Evolutionary conservation across 2,888 invertebrate species (phyloP).

Genomic region (Drosophila hamatofila): DNA sequence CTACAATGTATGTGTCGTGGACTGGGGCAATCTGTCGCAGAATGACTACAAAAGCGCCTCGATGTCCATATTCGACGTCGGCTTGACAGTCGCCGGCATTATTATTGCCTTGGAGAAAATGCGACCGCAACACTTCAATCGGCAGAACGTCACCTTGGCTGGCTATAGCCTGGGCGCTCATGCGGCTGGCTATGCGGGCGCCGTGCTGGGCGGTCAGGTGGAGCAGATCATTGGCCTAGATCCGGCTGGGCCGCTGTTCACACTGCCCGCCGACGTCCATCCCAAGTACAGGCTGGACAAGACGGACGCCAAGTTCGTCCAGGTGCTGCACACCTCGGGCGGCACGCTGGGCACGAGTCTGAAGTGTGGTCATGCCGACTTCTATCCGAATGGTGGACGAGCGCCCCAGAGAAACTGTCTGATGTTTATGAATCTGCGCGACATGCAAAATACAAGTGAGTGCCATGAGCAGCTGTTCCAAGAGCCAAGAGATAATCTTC

Average conservation of each 20-base stretch:
- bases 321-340: conserved; percentile 84
- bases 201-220: conserved; percentile 77
- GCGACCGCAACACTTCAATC: conserved; percentile 69
- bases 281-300: conserved; percentile 80
- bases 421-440: conserved; percentile 70
- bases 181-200: conserved; percentile 84
- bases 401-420: conserved; percentile 83
- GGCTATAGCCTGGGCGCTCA: conserved; percentile 85
- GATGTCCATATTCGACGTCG: conserved; percentile 84
- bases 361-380: conserved; percentile 84
- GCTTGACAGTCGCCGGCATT: conserved; percentile 83
- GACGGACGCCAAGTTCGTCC: conserved; percentile 83
- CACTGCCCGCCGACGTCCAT: conserved; percentile 81
- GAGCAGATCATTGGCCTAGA: conserved; percentile 85
- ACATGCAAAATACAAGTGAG: conserved; percentile 82
- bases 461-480: neutral
- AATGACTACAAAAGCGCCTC: conserved; percentile 82
- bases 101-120: conserved; percentile 81
- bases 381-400: conserved; percentile 84
- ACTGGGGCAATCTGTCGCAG: conserved; percentile 83
- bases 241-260: conserved; percentile 85
- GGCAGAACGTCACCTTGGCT: conserved; percentile 82
- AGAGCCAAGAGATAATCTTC: neutral
- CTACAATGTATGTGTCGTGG: conserved; percentile 83
- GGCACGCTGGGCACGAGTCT: conserved; percentile 81